Evolutionary conservation across 2,113 vertebrate species (phyloP), one percentile per base, ranked within the genome.

Genomic region (Macrotus californicus): DNA sequence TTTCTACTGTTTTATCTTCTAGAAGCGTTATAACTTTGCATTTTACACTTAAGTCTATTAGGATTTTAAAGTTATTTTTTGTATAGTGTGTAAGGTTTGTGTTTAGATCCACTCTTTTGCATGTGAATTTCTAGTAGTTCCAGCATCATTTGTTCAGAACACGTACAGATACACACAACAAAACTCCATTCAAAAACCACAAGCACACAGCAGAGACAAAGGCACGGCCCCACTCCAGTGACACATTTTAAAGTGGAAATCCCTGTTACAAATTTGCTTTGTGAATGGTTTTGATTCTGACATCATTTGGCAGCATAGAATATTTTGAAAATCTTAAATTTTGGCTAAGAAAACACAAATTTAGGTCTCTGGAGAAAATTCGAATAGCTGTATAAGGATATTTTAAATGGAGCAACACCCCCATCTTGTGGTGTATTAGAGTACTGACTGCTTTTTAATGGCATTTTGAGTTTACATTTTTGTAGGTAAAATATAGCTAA

Each of bases 391-490:
- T 6, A 2, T 39, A 26, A 24, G 36, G 18, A 50, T 22, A 73
- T 77, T 90, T 84, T 24, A 88, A 75, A 41, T 87, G 92, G 89
- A 72, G 39, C 43, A 75, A 66, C 21, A 93, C 26, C 90, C 0
- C 96, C 96, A 97, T 82, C 97, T 96, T 87, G 96, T 96, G 97
- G 97, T 70, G 0, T 15, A 80, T 87, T 41, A 43, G 67, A 87
- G 52, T 75, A 96, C 43, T 87, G 91, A 76, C 82, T 41, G 13
- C 21, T 61, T 67, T 91, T 43, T 41, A 70, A 56, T 22, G 48
- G 52, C 7, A 31, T 80, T 91, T 91, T 36, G 2, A 76, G 56
- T 86, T 79, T 50, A 66, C 9, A 13, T 54, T 34, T 26, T 88
- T 91, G 24, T 87, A 80, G 16, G 21, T 84, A 84, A 93, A 92